These are phyloP conservation scores for Vidua macroura DNA, from an alignment of 2,113 vertebrate genomes.

Conservation along the genomic window DNA sequence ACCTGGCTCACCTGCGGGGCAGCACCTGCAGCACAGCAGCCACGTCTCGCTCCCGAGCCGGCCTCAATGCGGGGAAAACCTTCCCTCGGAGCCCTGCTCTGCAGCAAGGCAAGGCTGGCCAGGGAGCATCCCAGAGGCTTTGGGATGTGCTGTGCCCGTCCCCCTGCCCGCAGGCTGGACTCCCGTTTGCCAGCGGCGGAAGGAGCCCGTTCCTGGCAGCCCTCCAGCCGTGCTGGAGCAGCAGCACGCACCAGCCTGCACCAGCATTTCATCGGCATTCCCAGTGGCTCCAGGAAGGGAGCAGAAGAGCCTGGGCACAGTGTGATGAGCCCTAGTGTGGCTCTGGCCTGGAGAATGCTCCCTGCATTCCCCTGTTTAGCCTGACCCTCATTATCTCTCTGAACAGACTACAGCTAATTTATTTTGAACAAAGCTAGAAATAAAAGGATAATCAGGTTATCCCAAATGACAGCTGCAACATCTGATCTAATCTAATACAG, in stretches of 20 bases:
- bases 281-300: accelerated
- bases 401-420: slow-evolving; percentile 70
- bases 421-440: slow-evolving; percentile 71
- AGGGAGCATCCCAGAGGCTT: not conserved
- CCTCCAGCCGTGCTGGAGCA: accelerated
- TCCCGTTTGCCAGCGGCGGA: not conserved
- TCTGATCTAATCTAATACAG: slow-evolving; percentile 52
- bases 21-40: not conserved
- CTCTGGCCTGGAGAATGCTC: slow-evolving; percentile 33
- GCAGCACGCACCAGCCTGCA: not conserved
- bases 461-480: slow-evolving; percentile 75
- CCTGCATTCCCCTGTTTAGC: slow-evolving; percentile 27
- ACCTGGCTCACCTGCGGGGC: not conserved
- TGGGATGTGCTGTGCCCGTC: not conserved
- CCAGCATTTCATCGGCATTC: not conserved
- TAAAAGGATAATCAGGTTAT: slow-evolving; percentile 77
- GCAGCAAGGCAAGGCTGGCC: accelerated
- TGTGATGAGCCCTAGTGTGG: not conserved
- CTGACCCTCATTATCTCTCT: slow-evolving; percentile 62
- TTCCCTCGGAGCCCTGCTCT: not conserved
- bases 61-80: accelerated
- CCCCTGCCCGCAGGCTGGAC: not conserved
- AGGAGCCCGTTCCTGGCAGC: not conserved
- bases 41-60: accelerated
- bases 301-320: not conserved